phyloP scores from a whole-genome alignment of 2,888 invertebrate species.

The Tineola bisselliella region DNA sequence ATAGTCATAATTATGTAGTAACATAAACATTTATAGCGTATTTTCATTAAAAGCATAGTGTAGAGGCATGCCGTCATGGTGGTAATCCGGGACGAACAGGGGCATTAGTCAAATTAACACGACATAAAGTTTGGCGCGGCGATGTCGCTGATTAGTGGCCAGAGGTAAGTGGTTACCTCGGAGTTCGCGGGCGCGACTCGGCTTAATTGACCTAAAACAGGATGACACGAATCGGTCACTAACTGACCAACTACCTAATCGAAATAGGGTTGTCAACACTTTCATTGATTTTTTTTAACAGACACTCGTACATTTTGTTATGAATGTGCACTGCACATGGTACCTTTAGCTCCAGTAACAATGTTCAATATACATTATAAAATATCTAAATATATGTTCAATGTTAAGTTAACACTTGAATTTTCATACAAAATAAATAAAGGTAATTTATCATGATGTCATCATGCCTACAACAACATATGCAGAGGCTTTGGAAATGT shows the following conservation, averaged over 20 bases:
- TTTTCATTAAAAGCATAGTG: neutral
- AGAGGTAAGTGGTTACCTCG: slow-evolving; percentile 17
- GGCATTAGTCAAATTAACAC: slow-evolving; percentile 69
- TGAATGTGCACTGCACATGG: too few species aligned
- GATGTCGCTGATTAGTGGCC: slow-evolving; percentile 44
- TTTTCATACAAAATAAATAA: too few species aligned
- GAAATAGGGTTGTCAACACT: slow-evolving; percentile 39
- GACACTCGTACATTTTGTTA: neutral
- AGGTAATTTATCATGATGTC: too few species aligned
- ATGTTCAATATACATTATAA: too few species aligned
- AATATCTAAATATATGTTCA: too few species aligned
- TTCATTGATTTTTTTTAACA: too few species aligned
- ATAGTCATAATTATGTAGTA: neutral
- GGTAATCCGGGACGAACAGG: slow-evolving; percentile 33
- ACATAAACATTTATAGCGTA: neutral
- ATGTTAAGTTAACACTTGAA: too few species aligned
- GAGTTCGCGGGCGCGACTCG: slow-evolving; percentile 49
- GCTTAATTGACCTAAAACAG: slow-evolving; percentile 68
- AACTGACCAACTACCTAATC: neutral
- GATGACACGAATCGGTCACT: slow-evolving; percentile 60
- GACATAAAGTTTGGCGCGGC: slow-evolving; percentile 61
- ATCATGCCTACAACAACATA: too few species aligned
- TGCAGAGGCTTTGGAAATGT: too few species aligned
- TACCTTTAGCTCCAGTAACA: too few species aligned
- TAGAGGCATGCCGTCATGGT: neutral